Conservation (phyloP, 1,140 invertebrate species). For the Musca vetustissima region DNA sequence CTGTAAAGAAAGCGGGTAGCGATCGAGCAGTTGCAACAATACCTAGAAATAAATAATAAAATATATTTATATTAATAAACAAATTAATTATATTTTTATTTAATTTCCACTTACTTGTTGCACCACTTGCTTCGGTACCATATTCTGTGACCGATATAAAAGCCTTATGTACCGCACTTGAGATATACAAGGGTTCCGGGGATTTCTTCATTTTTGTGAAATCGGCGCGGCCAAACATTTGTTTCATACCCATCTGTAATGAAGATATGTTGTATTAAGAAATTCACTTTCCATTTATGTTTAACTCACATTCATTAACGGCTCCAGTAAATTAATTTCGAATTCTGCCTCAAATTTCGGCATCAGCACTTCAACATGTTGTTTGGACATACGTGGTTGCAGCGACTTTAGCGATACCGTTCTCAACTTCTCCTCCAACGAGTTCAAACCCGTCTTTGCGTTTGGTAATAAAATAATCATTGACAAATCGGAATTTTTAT, state of each 20-base stretch:
- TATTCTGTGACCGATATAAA: constrained; percentile 63
- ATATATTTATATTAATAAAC: no score
- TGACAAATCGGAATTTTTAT: constrained; percentile 60
- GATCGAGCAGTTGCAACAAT: constrained; percentile 17
- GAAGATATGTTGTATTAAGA: background rate
- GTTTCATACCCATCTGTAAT: constrained; percentile 60
- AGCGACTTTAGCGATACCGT: constrained; percentile 43
- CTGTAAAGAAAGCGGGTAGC: constrained; percentile 33
- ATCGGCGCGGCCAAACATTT: constrained; percentile 64
- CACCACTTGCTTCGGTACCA: constrained; percentile 61
- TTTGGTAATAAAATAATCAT: constrained; percentile 63
- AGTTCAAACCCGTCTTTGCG: constrained; percentile 56
- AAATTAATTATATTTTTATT: background rate
- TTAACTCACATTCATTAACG: constrained; percentile 46
- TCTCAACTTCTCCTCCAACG: constrained; percentile 57
- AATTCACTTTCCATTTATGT: background rate
- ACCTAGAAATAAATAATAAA: no score
- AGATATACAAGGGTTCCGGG: constrained; percentile 57
- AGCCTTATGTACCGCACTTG: constrained; percentile 61
- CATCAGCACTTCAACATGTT: constrained; percentile 58
- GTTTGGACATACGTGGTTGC: constrained; percentile 36
- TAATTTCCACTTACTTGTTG: constrained; percentile 52
- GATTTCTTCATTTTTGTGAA: constrained; percentile 63
- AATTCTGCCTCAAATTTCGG: constrained; percentile 67
- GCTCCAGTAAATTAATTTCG: constrained; percentile 57